Evolutionary conservation across 2,113 vertebrate genomes (phyloP), one percentile per base, ranked within the genome.

Genomic region (Scomber colias): DNA sequence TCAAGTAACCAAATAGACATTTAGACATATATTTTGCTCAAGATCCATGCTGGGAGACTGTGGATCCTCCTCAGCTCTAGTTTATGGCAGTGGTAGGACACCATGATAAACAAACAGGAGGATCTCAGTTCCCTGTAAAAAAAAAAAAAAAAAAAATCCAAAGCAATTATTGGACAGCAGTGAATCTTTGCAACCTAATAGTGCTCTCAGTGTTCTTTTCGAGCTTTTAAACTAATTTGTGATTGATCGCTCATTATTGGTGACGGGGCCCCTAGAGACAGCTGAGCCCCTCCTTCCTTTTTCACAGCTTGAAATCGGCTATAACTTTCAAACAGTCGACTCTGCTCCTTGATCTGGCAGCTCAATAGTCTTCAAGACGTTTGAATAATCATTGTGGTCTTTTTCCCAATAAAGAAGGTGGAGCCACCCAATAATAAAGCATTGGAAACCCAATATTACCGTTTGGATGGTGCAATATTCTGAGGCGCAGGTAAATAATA

Each of bases 201-300:
- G 90, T 94, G 91, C 91, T 94, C 90, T 89, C 74, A 0, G 78
- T 91, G 91, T 94, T 93, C 88, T 93, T 95, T 93, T 92, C 77
- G 12, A 86, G 91, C 92, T 91, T 90, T 94, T 91, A 91, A 92
- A 94, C 86, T 86, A 92, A 94, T 94, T 93, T 60, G 19, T 91
- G 93, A 95, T 94, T 94, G 92, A 94, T 94, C 61, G 84, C 92
- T 93, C 92, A 95, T 95, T 94, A 93, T 93, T 81, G 87, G 90
- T 89, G 88, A 83, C 69, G 51, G 80, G 69, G 65, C 68, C 91
- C 79, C 82, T 48, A 21, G 90, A 90, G 91, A 85, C 79, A 73
- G 71, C 71, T 19, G 67, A 60, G 72, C 71, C 75, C 56, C 60
- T 81, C 77, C 79, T 68, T 77, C 63, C 89, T 87, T 74, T 75